Conservation (phyloP, 2,888 invertebrate genomes). For the Lepidochrysops patricia region DNA sequence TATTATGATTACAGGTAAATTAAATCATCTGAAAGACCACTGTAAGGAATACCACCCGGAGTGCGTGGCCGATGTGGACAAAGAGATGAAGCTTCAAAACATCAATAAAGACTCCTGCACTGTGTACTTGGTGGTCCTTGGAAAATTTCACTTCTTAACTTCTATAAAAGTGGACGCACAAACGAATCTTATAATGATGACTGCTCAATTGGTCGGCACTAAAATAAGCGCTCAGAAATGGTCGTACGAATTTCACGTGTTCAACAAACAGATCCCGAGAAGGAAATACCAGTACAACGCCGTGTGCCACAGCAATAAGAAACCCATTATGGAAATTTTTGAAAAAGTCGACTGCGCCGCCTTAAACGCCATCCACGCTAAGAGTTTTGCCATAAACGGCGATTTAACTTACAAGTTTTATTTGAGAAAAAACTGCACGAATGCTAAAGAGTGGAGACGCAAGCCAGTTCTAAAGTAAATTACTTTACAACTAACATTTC, state of each 20-base stretch:
- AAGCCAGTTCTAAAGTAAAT: too few relatives aligned
- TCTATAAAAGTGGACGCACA: conserved; percentile 36
- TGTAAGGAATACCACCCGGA: conserved; percentile 39
- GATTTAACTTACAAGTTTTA: conserved; percentile 35
- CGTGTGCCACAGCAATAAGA: conserved; percentile 33
- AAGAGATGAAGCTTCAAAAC: conserved; percentile 38
- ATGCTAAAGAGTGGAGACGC: neutral
- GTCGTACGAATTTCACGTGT: conserved; percentile 51
- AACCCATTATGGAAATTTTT: conserved; percentile 32
- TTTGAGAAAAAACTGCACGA: conserved; percentile 27
- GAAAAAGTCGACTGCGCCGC: conserved; percentile 33
- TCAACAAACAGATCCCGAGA: conserved; percentile 43
- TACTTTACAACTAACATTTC: too few relatives aligned
- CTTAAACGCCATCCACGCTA: conserved; percentile 33
- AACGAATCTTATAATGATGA: conserved; percentile 36
- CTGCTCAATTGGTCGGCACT: conserved; percentile 44
- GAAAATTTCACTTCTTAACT: conserved; percentile 41
- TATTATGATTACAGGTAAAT: too few relatives aligned
- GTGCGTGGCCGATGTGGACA: conserved; percentile 34
- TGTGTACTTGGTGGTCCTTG: conserved; percentile 35
- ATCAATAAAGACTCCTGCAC: conserved; percentile 28
- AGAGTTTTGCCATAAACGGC: conserved; percentile 27
- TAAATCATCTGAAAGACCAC: conserved; percentile 39
- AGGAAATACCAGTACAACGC: conserved; percentile 41
- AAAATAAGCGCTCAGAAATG: conserved; percentile 45